phyloP scores from a whole-genome alignment of 2,797 vertebrate genomes.

The Distichodus sexfasciatus region DNA sequence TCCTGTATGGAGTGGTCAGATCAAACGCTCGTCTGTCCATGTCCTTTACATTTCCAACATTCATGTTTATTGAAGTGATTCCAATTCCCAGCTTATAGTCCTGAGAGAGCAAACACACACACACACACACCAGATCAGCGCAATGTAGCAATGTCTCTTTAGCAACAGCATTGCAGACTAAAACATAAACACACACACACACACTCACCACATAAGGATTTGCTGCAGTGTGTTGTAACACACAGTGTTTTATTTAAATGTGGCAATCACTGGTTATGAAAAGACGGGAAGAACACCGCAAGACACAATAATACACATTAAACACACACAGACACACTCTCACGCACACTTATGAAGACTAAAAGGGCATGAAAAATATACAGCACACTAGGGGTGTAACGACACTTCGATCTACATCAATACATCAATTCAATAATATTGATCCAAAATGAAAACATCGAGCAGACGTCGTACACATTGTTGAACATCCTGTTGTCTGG shows the following conservation, averaged over 20 bases:
- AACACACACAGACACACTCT: constrained; percentile 19
- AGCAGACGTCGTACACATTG: too few species aligned
- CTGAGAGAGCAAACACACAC: constrained; percentile 61
- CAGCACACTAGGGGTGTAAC: too few species aligned
- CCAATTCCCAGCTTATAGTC: constrained; percentile 86
- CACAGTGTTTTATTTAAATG: neutral
- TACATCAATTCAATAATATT: too few species aligned
- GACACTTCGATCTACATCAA: too few species aligned
- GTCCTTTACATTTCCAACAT: constrained; percentile 90
- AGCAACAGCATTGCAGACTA: neutral
- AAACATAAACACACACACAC: constrained; percentile 25
- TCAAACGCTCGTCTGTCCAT: constrained; percentile 85
- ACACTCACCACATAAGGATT: neutral
- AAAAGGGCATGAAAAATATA: too few species aligned
- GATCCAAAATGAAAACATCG: too few species aligned
- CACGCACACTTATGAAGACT: constrained; percentile 1
- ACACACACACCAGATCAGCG: neutral
- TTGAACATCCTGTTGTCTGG: too few species aligned
- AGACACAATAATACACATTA: too few species aligned
- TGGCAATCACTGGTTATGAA: constrained; percentile 1
- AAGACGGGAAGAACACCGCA: too few species aligned
- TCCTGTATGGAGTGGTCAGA: constrained; percentile 90
- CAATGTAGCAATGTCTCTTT: neutral
- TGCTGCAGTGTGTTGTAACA: neutral
- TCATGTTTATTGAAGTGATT: constrained; percentile 94